A percentile compares a stretch with the other conserved stretches of the same genome.
phyloP scores from a whole-genome alignment of 2,113 vertebrate genomes.

The Serinus canaria region DNA sequence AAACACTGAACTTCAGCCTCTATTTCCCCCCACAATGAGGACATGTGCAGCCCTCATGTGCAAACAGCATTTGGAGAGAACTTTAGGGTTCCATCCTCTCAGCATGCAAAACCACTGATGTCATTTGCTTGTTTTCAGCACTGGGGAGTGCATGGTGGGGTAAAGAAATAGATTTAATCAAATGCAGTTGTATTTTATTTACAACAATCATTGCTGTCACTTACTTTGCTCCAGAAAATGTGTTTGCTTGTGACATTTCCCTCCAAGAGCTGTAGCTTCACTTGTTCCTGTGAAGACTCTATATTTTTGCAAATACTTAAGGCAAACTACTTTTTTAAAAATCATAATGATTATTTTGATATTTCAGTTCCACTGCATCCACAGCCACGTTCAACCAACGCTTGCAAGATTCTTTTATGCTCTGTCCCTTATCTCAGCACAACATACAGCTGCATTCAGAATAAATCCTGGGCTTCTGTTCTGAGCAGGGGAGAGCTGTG shows the following conservation, averaged over 20 bases:
- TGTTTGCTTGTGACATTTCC: background rate
- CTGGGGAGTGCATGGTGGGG: background rate
- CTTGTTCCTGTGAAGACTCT: background rate
- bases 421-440: background rate
- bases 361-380: background rate
- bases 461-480: background rate
- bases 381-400: background rate
- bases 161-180: background rate
- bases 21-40: background rate
- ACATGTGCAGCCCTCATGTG: accelerated
- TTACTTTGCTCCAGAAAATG: background rate
- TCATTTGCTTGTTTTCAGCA: background rate
- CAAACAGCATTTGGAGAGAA: background rate
- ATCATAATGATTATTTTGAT: background rate
- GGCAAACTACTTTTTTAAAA: background rate
- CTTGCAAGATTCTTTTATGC: background rate
- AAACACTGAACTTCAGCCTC: background rate
- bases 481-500: background rate
- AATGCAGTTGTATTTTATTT: background rate
- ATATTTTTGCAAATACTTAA: background rate
- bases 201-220: background rate
- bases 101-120: background rate
- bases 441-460: background rate
- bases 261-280: background rate
- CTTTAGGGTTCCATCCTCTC: background rate